phyloP scores from a whole-genome alignment of 2,888 invertebrate genomes.

The Caenorhabditis doughertyi region DNA sequence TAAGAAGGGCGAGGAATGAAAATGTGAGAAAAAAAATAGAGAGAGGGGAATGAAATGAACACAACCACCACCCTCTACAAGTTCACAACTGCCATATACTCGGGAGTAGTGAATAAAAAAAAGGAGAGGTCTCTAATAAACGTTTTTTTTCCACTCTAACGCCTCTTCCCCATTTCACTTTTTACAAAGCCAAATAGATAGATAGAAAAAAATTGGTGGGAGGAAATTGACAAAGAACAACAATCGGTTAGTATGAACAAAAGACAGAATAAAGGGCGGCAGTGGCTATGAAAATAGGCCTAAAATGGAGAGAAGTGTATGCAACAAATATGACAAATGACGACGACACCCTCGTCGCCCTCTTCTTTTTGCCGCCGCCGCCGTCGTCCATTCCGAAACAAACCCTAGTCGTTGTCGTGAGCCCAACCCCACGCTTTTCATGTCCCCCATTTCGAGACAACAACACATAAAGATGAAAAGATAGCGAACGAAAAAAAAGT shows the following conservation, averaged over 20 bases:
- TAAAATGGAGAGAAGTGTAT: conserved; percentile 50
- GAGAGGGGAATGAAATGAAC: conserved; percentile 6
- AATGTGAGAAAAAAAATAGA: neutral
- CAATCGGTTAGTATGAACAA: conserved; percentile 53
- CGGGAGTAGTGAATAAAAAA: conserved; percentile 22
- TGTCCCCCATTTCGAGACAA: conserved; percentile 6
- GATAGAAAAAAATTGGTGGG: conserved; percentile 23
- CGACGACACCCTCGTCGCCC: conserved; percentile 53
- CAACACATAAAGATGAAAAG: conserved; percentile 23
- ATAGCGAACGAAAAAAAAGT: neutral
- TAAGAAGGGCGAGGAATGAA: no score
- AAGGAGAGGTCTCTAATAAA: conserved; percentile 39
- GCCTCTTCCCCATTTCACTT: conserved; percentile 32
- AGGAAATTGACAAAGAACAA: conserved; percentile 49
- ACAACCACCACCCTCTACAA: conserved; percentile 34
- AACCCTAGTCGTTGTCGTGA: conserved; percentile 35
- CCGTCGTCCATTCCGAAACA: conserved; percentile 36
- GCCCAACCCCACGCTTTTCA: conserved; percentile 1
- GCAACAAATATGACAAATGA: conserved; percentile 68
- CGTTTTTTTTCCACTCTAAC: conserved; percentile 47
- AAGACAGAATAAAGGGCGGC: conserved; percentile 21
- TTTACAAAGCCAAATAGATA: conserved; percentile 21
- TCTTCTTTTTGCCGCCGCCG: conserved; percentile 10
- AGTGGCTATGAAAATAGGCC: conserved; percentile 16
- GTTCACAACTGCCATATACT: conserved; percentile 36